These are phyloP conservation scores for Anoplolepis gracilipes DNA, from an alignment of 1,140 invertebrate genomes.

Conservation along the genomic window DNA sequence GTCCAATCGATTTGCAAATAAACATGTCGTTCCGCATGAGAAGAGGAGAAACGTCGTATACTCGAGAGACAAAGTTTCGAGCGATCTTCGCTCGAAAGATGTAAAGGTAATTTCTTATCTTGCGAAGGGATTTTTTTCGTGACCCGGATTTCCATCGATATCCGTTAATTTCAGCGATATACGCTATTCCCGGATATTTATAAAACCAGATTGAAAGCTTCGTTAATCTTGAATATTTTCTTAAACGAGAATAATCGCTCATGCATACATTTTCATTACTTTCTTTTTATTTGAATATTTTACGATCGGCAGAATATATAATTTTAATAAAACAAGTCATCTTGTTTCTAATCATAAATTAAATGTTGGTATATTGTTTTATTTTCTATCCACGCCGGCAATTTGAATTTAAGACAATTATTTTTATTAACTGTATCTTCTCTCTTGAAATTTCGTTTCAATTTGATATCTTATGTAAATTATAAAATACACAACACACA, in stretches of 20 bases:
- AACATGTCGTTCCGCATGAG: conserved; percentile 55
- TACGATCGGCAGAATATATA: neutral
- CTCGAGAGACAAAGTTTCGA: neutral
- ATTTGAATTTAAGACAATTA: no score
- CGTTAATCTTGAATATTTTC: neutral
- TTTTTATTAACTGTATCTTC: no score
- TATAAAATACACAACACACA: neutral
- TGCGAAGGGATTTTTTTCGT: conserved; percentile 5
- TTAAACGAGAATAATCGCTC: neutral
- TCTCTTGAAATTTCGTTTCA: no score
- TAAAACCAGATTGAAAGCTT: neutral
- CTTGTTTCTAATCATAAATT: neutral
- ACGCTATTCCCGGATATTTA: neutral
- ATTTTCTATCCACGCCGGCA: no score
- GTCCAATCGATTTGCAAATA: conserved; percentile 41
- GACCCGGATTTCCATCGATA: neutral
- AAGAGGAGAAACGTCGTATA: conserved; percentile 36
- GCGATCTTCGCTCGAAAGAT: neutral
- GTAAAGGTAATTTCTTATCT: conserved; percentile 15
- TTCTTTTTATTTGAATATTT: neutral
- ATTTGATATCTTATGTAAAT: neutral
- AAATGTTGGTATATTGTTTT: no score
- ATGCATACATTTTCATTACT: neutral
- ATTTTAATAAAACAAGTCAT: neutral
- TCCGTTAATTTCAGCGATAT: neutral